Base-by-base conservation (phyloP, 2,113 vertebrate genomes). In the Malaclemys terrapin region DNA sequence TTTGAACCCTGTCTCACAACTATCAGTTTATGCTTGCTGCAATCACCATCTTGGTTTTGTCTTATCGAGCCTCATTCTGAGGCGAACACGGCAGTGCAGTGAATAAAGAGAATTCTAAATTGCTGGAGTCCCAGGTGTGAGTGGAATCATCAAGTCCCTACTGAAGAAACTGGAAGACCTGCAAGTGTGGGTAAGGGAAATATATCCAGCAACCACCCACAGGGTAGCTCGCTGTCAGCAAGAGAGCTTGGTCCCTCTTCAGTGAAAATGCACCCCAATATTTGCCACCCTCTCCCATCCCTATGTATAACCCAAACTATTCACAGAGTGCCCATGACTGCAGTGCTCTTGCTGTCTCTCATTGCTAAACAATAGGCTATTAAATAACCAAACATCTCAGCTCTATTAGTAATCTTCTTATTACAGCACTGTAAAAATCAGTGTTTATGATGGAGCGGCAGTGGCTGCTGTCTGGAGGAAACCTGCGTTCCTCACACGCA, bases 401-500 rank as follows among this genome's bases (percentile, higher is more conserved):
- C 9, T 80, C 85, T 80, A 79, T 95, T 91, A 96, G 76, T 84
- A 94, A 94, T 83, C 53, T 86, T 81, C 94, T 78, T 90, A 94
- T 90, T 94, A 93, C 9, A 88, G 52, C 72, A 85, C 1, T 84
- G 49, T 87, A 93, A 94, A 95, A 94, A 16, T 29, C 89, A 88
- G 75, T 93, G 81, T 89, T 89, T 83, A 86, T 57, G 53, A 62
- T 65, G 83, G 84, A 85, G 52, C 50, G 89, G 82, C 65, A 85
- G 54, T 47, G 90, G 80, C 65, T 83, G 65, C 95, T 95, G 84
- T 96, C 90, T 95, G 78, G 82, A 94, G 89, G 85, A 95, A 96
- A 90, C 93, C 80, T 85, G 85, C 69, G 59, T 54, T 96, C 69
- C 88, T 72, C 72, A 88, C 84, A 92, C 53, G 84, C 80, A 85